These are phyloP conservation scores for Hypocryptadius cinnamomeus DNA, from an alignment of 2,113 vertebrate species.

Conservation along the genomic window DNA sequence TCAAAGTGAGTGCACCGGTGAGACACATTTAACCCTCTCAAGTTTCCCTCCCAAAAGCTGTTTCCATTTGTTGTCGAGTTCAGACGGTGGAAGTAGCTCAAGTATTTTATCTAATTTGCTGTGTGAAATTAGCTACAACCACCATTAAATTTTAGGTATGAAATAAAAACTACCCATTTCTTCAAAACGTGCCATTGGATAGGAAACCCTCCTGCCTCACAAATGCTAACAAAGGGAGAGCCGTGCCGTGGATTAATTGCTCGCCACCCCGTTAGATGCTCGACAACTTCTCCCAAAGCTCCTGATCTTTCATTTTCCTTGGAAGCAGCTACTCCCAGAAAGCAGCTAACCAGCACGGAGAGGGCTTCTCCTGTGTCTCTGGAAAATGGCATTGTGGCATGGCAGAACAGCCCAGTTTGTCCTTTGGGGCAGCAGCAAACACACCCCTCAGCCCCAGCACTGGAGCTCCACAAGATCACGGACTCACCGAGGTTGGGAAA, in stretches of 20 bases:
- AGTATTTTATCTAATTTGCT: constrained; percentile 11
- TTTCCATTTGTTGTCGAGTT: not conserved
- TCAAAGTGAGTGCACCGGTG: constrained; percentile 28
- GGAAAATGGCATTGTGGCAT: not conserved
- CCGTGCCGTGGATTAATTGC: not conserved
- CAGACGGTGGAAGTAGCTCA: not conserved
- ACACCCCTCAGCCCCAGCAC: not conserved
- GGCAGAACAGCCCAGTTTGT: not conserved
- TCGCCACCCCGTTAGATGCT: not conserved
- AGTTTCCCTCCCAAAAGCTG: not conserved
- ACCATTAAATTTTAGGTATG: constrained; percentile 31
- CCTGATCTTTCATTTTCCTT: constrained; percentile 1
- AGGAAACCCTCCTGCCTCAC: not conserved
- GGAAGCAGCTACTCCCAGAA: not conserved
- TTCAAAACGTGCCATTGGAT: not conserved
- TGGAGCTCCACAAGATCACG: not conserved
- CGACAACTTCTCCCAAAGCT: not conserved
- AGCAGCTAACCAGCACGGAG: not conserved
- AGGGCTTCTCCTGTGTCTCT: not conserved
- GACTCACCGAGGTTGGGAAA: not conserved
- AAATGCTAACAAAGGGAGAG: not conserved
- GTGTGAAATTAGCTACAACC: constrained; percentile 38
- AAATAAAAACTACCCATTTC: not conserved
- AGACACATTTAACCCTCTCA: constrained; percentile 47
- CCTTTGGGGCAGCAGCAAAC: not conserved